Base-by-base conservation (phyloP, 1,140 invertebrate species). In the Drosophila orosa region DNA sequence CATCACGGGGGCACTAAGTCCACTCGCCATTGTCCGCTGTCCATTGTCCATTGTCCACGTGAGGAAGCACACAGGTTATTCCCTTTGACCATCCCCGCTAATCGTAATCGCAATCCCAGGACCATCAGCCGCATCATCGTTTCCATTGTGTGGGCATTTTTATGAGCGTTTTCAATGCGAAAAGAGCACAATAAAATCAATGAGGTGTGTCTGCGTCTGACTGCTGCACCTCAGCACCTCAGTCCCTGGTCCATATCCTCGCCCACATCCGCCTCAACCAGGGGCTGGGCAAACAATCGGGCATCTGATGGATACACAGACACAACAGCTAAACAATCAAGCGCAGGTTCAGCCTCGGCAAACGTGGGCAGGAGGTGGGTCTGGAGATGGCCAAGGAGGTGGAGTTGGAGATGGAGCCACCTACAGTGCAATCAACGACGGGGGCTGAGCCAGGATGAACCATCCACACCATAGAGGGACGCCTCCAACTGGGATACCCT, bases 151-250 rank as follows among this genome's bases (percentile, higher is more conserved):
- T 89, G 84, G 84, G 73, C 84, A 89, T 89, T 89, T 89, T 89
- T 89, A 89, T 89, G 84, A 84, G 84, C 84, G 79, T 82, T 89
- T 84, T 84, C 73, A 80, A 84, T 87, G 84, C 73, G 80, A 74
- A 87, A 83, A 87, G 83, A 89, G 87, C 65, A 89, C 84, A 89
- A 89, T 89, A 89, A 89, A 89, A 89, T 84, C 84, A 89, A 89
- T 89, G 84, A 89, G 84, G 84, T 89, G 84, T 89, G 66, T 61
- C 45, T 73, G 74, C 66, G 48, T 72, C 61, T 72, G 74, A 76
- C 65, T 69, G 50, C 40, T 77, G 84, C 84, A 87, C 84, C 84
- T 89, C 80, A 47, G 57, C n/a, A n/a, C 33, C 24, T 27, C 56
- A 12, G 40, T 45, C 44, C 22, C 3, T 44, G 13, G 22, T 13